phyloP scores from a whole-genome alignment of 1,140 invertebrate species.

The Orius insidiosus region DNA sequence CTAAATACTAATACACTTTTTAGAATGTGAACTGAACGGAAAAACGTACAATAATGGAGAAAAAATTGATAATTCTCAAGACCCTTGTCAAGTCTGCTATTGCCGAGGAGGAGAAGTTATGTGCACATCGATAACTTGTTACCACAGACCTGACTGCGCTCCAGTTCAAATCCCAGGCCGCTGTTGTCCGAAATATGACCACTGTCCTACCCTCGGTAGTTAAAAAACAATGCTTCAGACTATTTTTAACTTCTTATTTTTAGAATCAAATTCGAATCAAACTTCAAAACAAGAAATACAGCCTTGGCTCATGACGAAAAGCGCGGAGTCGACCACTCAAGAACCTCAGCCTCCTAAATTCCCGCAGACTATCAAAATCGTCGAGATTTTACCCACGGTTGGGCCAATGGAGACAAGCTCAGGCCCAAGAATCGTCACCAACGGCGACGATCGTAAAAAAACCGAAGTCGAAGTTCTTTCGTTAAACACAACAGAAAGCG shows the following conservation, averaged over 20 bases:
- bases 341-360: constrained; percentile 7
- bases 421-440: constrained; percentile 9
- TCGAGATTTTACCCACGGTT: constrained; percentile 11
- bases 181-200: constrained; percentile 62
- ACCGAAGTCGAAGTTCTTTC: not conserved
- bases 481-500: too few relatives aligned
- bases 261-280: constrained; percentile 1
- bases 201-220: constrained; percentile 47
- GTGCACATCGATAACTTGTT: constrained; percentile 55
- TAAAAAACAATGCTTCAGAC: constrained; percentile 6
- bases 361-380: constrained; percentile 14
- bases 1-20: too few relatives aligned
- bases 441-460: not conserved
- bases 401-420: constrained; percentile 7
- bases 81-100: constrained; percentile 57
- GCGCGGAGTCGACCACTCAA: constrained; percentile 3
- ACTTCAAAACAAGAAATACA: constrained; percentile 20
- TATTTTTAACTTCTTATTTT: not conserved
- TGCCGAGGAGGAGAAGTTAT: constrained; percentile 59
- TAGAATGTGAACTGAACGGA: constrained; percentile 59
- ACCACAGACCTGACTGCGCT: constrained; percentile 50
- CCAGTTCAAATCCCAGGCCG: constrained; percentile 44
- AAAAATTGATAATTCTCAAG: constrained; percentile 42
- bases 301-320: constrained; percentile 19
- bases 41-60: constrained; percentile 55